Conservation (phyloP, 64 coral and sea anemone genomes). For the Pocillopora verrucosa region DNA sequence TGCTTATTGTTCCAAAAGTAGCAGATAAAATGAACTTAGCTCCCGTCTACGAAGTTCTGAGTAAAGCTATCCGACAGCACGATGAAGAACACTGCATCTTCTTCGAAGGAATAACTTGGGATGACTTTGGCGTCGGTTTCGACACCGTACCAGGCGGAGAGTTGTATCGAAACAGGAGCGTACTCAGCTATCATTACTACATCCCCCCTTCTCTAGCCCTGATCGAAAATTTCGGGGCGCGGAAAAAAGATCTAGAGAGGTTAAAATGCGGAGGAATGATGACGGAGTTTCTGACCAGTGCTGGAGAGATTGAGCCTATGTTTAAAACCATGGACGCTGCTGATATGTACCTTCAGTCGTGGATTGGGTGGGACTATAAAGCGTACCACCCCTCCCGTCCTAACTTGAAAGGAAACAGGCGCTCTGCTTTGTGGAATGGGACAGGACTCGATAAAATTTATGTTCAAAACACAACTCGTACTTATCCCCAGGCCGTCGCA, state of each 20-base stretch:
- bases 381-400: conserved; percentile 41
- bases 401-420: not conserved
- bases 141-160: conserved; percentile 80
- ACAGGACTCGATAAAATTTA: conserved; percentile 64
- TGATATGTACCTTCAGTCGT: conserved; percentile 77
- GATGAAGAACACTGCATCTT: conserved; percentile 92
- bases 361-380: conserved; percentile 94
- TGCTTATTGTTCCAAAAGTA: conserved; percentile 68
- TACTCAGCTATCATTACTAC: conserved; percentile 93
- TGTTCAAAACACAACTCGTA: conserved; percentile 53
- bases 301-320: conserved; percentile 32
- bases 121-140: conserved; percentile 94
- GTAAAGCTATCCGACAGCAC: conserved; percentile 68
- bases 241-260: conserved; percentile 61
- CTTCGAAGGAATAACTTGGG: conserved; percentile 94
- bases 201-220: conserved; percentile 37
- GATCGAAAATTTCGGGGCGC: conserved; percentile 56
- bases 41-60: conserved; percentile 84
- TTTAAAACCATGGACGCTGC: conserved; percentile 76
- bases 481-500: conserved; percentile 77
- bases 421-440: conserved; percentile 63
- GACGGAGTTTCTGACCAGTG: conserved; percentile 70
- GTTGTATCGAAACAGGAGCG: conserved; percentile 82
- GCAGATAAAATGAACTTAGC: conserved; percentile 78
- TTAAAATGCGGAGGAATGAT: conserved; percentile 90